A percentile compares a stretch with the other conserved stretches of the same genome.
These are phyloP conservation scores for Hydrozoanthus gracilis DNA, from an alignment of 92 coral and sea anemone genomes.

Conservation along the genomic window DNA sequence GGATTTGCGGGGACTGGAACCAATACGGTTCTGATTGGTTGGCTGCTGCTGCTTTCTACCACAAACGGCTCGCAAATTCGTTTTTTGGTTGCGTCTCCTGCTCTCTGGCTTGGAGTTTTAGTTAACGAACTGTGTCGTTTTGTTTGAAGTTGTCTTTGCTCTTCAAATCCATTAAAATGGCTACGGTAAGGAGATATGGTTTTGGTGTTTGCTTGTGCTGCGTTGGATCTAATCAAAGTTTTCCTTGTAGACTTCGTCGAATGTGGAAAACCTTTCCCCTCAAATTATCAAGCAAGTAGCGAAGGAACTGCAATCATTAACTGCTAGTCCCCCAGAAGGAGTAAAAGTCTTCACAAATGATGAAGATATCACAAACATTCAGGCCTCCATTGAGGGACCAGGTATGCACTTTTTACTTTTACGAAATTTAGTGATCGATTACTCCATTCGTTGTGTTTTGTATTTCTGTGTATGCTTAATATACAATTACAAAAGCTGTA, in stretches of 20 bases:
- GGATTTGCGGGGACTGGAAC: neutral
- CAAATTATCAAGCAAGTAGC: conserved; percentile 99
- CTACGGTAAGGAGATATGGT: conserved; percentile 21
- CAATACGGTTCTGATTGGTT: conserved; percentile 63
- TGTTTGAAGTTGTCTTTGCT: conserved; percentile 5
- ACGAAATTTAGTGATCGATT: neutral
- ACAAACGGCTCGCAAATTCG: conserved; percentile 60
- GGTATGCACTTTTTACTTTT: conserved; percentile 60
- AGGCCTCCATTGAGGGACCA: conserved; percentile 99
- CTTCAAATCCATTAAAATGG: neutral
- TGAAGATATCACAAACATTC: conserved; percentile 96
- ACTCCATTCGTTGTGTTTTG: neutral
- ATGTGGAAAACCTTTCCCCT: conserved; percentile 98
- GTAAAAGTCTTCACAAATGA: conserved; percentile 92
- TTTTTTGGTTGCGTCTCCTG: conserved; percentile 6
- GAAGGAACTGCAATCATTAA: conserved; percentile 80
- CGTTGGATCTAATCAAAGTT: neutral
- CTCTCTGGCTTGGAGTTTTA: neutral
- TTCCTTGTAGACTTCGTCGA: conserved; percentile 86
- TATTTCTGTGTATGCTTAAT: neutral
- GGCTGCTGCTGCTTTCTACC: conserved; percentile 57
- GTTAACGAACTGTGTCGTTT: neutral
- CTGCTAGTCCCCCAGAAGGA: conserved; percentile 97
- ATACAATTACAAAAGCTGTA: neutral
- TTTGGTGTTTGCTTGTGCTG: neutral